A percentile compares a stretch with the other conserved stretches of the same genome.
phyloP scores from a whole-genome alignment of 2,888 invertebrate species.

The Tridacna crocea region DNA sequence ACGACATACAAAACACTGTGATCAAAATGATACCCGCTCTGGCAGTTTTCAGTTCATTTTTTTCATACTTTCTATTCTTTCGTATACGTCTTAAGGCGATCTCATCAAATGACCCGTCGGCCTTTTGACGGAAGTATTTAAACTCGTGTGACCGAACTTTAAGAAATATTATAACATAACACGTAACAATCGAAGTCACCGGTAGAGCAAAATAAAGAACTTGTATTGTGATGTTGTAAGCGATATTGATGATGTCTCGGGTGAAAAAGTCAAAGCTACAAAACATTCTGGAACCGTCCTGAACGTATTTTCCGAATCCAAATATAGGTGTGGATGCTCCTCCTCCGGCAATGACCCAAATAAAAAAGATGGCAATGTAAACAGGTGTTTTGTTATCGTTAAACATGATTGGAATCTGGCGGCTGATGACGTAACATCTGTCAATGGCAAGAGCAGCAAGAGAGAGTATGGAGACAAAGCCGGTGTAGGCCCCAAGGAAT shows the following conservation, averaged over 20 bases:
- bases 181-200: conserved; percentile 15
- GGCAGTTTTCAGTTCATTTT: conserved; percentile 39
- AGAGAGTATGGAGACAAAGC: conserved; percentile 45
- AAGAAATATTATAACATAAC: conserved; percentile 33
- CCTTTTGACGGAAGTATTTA: conserved; percentile 32
- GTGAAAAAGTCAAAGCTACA: conserved; percentile 46
- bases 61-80: conserved; percentile 27
- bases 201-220: conserved; percentile 39
- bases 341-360: conserved; percentile 24
- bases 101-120: conserved; percentile 16
- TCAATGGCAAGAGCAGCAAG: conserved; percentile 36
- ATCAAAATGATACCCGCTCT: conserved; percentile 23
- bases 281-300: conserved; percentile 40
- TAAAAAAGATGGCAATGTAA: conserved; percentile 12
- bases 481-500: conserved; percentile 36
- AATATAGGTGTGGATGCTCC: conserved; percentile 35
- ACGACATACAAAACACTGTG: conserved; percentile 38
- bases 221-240: conserved; percentile 37
- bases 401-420: conserved; percentile 19
- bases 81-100: conserved; percentile 30
- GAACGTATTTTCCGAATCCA: conserved; percentile 41
- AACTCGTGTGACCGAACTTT: conserved; percentile 38
- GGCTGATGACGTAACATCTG: conserved; percentile 37
- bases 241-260: conserved; percentile 15
- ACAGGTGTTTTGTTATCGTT: conserved; percentile 2